A percentile compares a stretch with the other conserved stretches of the same genome.
Conservation (phyloP, 1,140 invertebrate genomes). For the Ceratina australensis region DNA sequence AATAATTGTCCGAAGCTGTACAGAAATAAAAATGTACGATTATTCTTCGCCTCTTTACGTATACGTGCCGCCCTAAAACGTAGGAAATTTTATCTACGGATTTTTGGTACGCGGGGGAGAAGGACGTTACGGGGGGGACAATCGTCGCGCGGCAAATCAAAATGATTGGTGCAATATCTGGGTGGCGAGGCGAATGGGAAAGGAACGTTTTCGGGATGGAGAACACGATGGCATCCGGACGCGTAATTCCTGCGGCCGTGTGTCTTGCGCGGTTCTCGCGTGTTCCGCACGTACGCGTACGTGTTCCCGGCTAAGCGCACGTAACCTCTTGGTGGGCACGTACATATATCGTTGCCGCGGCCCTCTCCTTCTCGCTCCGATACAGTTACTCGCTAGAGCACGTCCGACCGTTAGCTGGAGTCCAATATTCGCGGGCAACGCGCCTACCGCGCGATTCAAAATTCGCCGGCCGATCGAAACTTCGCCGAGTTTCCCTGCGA, state of each 20-base stretch:
- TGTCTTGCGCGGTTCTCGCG: slow-evolving; percentile 29
- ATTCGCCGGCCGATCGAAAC: background rate
- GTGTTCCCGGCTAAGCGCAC: slow-evolving; percentile 41
- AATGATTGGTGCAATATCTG: slow-evolving; percentile 13
- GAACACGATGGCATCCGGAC: slow-evolving; percentile 21
- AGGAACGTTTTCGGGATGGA: background rate
- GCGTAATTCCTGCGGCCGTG: slow-evolving; percentile 37
- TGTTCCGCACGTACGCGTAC: slow-evolving; percentile 35
- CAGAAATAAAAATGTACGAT: too few relatives aligned
- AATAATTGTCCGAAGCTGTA: too few relatives aligned
- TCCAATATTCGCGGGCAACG: slow-evolving; percentile 48
- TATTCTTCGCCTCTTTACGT: too few relatives aligned
- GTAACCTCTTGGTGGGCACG: slow-evolving; percentile 52
- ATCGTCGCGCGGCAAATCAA: too few relatives aligned
- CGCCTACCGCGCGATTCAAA: slow-evolving; percentile 32
- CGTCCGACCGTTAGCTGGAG: slow-evolving; percentile 56
- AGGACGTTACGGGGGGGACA: too few relatives aligned
- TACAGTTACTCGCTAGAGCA: slow-evolving; percentile 62
- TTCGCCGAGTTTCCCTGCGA: background rate
- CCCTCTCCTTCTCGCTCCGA: slow-evolving; percentile 41
- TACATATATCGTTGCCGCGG: slow-evolving; percentile 18
- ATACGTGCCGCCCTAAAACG: too few relatives aligned
- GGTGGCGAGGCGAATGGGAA: background rate
- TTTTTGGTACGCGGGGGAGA: too few relatives aligned
- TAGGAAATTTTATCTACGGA: too few relatives aligned